A percentile compares a stretch with the other conserved stretches of the same genome.
Conservation (phyloP, 2,113 vertebrate genomes). For the Xiphorhynchus elegans region DNA sequence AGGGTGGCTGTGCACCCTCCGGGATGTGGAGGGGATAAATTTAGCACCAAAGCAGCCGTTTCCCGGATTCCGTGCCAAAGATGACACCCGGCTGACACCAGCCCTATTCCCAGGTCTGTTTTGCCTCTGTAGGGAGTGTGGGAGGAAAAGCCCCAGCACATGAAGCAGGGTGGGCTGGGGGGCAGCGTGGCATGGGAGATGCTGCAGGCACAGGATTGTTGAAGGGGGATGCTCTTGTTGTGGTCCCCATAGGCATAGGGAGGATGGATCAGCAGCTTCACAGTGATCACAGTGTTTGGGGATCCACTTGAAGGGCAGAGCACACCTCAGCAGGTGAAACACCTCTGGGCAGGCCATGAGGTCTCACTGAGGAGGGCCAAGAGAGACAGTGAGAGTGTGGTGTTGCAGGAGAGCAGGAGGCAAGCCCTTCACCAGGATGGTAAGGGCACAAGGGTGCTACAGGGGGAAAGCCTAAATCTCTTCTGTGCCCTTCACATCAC, state of each 20-base stretch:
- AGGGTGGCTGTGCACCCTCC: background rate
- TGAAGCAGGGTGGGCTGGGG: background rate
- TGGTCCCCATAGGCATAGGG: no score
- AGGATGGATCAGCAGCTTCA: background rate
- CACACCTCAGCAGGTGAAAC: background rate
- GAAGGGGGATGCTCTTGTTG: background rate
- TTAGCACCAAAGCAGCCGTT: background rate
- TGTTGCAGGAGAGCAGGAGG: background rate
- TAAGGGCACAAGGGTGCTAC: background rate
- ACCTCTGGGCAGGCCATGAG: fast-evolving
- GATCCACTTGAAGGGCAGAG: background rate
- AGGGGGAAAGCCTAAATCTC: background rate
- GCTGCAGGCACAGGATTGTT: background rate
- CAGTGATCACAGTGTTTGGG: background rate
- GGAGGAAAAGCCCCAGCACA: background rate
- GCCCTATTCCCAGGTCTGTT: background rate
- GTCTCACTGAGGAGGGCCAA: fast-evolving
- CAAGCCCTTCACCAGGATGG: background rate
- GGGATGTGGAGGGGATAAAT: background rate
- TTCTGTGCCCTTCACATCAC: background rate
- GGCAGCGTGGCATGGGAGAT: fast-evolving
- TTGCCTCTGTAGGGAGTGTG: fast-evolving
- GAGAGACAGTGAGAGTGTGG: background rate
- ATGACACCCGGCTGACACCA: background rate
- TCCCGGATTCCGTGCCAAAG: background rate